A percentile compares a stretch with the other conserved stretches of the same genome.
These are phyloP conservation scores for Elaphurus davidianus DNA, from an alignment of 2,113 vertebrate species.

Conservation along the genomic window DNA sequence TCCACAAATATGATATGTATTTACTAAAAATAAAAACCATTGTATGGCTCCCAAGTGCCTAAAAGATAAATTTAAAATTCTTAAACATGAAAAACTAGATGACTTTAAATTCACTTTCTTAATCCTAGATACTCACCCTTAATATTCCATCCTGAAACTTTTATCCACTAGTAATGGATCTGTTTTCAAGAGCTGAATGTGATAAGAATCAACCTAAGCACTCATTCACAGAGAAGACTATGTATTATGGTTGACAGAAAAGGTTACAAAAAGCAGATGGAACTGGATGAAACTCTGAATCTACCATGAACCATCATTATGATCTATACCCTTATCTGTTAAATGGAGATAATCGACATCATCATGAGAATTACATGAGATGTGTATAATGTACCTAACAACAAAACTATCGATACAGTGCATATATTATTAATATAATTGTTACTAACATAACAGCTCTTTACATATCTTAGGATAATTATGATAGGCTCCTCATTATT, in stretches of 20 bases:
- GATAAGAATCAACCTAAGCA: not conserved
- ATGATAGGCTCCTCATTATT: not conserved
- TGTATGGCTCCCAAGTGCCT: not conserved
- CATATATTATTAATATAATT: not conserved
- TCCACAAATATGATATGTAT: not conserved
- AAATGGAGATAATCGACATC: not conserved
- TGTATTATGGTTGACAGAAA: not conserved
- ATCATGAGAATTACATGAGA: not conserved
- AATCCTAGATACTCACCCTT: constrained; percentile 6
- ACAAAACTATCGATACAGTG: not conserved
- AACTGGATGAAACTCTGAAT: not conserved
- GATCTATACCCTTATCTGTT: not conserved
- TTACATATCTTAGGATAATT: constrained; percentile 26
- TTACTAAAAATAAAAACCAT: not conserved
- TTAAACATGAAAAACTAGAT: constrained; percentile 25
- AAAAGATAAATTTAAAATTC: constrained; percentile 28
- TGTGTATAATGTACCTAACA: not conserved
- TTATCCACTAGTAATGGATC: not conserved
- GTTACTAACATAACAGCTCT: not conserved
- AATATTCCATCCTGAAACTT: not conserved
- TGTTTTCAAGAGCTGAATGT: not conserved
- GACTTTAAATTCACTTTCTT: not conserved
- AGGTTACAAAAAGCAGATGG: not conserved
- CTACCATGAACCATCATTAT: not conserved
- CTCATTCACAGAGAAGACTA: not conserved